Evolutionary conservation across 2,888 invertebrate genomes (phyloP).

Genomic region (Orchesella flavescens): DNA sequence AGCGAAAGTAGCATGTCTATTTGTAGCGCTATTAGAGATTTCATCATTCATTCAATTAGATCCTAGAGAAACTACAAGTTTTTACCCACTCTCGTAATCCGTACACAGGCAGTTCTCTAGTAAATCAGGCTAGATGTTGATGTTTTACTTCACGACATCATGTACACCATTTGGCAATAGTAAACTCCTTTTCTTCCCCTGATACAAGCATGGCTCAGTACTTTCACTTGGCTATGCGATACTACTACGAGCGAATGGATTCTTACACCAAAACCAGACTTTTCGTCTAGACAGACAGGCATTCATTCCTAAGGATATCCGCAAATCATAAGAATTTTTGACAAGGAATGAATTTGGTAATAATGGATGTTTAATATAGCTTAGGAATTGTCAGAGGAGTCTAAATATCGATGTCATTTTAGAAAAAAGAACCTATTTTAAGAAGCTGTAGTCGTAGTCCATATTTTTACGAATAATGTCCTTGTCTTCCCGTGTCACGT

Average conservation of each 20-base stretch:
- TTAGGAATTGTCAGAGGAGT: too few species aligned
- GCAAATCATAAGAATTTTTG: too few species aligned
- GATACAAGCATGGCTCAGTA: not conserved
- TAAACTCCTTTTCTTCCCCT: not conserved
- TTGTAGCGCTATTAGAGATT: conserved; percentile 71
- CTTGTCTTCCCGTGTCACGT: not conserved
- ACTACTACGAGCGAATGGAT: too few species aligned
- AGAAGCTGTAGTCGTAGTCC: too few species aligned
- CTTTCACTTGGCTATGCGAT: conserved; percentile 2
- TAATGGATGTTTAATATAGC: too few species aligned
- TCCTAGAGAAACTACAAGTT: conserved; percentile 57
- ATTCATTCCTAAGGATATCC: too few species aligned
- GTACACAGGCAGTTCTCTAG: conserved; percentile 4
- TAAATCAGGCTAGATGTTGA: conserved; percentile 24
- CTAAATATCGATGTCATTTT: too few species aligned
- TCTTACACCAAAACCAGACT: too few species aligned
- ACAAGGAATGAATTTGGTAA: too few species aligned
- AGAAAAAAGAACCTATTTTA: too few species aligned
- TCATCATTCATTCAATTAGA: conserved; percentile 70
- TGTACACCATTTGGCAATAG: not conserved
- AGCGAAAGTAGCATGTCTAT: conserved; percentile 66
- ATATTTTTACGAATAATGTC: not conserved
- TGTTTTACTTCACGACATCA: conserved; percentile 14
- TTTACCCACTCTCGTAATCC: not conserved
- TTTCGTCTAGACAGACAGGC: too few species aligned